Base-by-base conservation (phyloP, 1,140 invertebrate genomes). In the Brachionus paranguensis region DNA sequence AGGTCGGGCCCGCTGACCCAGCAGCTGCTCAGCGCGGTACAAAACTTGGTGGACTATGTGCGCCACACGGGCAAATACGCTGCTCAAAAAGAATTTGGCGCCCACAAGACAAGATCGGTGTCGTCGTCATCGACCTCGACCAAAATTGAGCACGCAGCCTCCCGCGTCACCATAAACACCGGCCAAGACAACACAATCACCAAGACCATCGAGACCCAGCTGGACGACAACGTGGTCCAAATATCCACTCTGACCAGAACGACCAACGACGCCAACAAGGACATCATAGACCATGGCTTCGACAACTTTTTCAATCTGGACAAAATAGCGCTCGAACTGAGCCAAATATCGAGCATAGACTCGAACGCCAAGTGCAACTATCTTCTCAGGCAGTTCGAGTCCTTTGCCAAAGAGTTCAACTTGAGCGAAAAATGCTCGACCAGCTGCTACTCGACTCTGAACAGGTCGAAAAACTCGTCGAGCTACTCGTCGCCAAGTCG, bases 271-370 rank as follows among this genome's bases (percentile, higher is more conserved):
- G 7, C 64, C 12, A 45, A 41, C 8, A 81, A 60, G 8, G 24
- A 81, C 24, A 29, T 37, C 24, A 33, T 43, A 6, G 53, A 60
- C 7, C 6, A 41, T 0, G 64, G 43, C 17, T 27, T 68, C 20
- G 78, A 65, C 6, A 60, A 45, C 24, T 81, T 81, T 68, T 81
- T 81, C 20, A 68, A 81, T 60, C 29, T 81, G 27, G 78, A 81
- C 53, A 60, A 81, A 68, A 27, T 81, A 27, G 78, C 78, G 7
- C 41, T 81, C n/a, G 53, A 81, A 68, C 29, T 81, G 11, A 81
- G 78, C 60, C 29, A 81, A 81, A 41, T 81, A 27, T 81, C 78
- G 11, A 76, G 14, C n/a, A 50, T 45, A 41, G 78, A 41, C 53
- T 45, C 78, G 11, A 81, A 68, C 37, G 37, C 37, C 24, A 76